These are phyloP conservation scores for Calosoma granatense DNA, from an alignment of 1,140 invertebrate species.

Conservation along the genomic window DNA sequence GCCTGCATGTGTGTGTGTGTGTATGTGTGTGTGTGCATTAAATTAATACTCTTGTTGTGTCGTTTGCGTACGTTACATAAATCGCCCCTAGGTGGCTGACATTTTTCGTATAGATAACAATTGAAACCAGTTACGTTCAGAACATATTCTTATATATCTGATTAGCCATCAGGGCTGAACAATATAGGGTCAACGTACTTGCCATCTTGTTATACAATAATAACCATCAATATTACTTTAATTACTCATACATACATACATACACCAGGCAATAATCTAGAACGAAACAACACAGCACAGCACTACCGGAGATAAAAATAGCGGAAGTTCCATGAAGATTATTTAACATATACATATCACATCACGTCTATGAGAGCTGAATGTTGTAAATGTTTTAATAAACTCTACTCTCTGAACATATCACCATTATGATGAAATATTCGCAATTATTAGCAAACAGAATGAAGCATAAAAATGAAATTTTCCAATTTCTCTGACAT, in stretches of 20 bases:
- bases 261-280: too few species aligned
- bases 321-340: not conserved
- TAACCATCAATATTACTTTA: not conserved
- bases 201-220: conserved; percentile 1
- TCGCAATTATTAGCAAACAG: too few species aligned
- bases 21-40: too few species aligned
- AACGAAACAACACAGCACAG: not conserved
- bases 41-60: not conserved
- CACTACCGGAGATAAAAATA: not conserved
- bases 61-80: not conserved
- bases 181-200: not conserved
- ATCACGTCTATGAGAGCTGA: too few species aligned
- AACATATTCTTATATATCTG: conserved; percentile 7
- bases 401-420: too few species aligned
- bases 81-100: not conserved
- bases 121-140: conserved; percentile 2
- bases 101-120: conserved; percentile 5
- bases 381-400: too few species aligned
- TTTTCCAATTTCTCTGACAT: not conserved
- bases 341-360: not conserved
- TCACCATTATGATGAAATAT: too few species aligned
- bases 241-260: not conserved
- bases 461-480: too few species aligned
- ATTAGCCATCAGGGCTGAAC: conserved; percentile 1
- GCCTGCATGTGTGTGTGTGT: too few species aligned